A percentile compares a stretch with the other conserved stretches of the same genome.
Conservation (phyloP, 2,797 vertebrate genomes). For the Chelonia mydas region DNA sequence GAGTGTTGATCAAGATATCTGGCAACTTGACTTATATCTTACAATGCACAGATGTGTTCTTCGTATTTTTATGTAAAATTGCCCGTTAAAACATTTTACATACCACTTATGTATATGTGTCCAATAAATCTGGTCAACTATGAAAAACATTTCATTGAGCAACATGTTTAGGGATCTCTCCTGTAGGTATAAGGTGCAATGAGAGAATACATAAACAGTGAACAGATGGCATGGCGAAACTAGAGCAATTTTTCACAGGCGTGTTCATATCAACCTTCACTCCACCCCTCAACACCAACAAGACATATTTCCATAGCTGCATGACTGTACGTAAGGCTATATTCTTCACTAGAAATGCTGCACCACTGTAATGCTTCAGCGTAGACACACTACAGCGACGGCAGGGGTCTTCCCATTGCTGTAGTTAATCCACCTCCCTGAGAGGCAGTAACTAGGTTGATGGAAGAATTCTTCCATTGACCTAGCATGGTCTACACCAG, state of each 20-base stretch:
- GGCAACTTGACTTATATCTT: not conserved
- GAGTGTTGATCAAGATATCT: not conserved
- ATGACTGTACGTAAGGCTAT: not conserved
- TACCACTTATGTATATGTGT: not conserved
- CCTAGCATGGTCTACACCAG: not conserved
- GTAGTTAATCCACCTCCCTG: not conserved
- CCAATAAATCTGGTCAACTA: not conserved
- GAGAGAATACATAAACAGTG: not conserved
- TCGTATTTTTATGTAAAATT: not conserved
- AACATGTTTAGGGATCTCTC: accelerated
- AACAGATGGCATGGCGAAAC: not conserved
- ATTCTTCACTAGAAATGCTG: not conserved
- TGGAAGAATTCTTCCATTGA: not conserved
- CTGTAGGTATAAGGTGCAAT: not conserved
- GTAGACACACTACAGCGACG: not conserved
- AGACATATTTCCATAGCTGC: not conserved
- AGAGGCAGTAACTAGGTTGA: not conserved
- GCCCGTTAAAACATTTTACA: not conserved
- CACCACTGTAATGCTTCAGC: not conserved
- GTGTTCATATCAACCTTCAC: not conserved
- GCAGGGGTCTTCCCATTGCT: not conserved
- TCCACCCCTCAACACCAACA: not conserved
- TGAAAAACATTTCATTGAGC: not conserved
- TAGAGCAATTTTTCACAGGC: not conserved
- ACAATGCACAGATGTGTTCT: not conserved